Evolutionary conservation across 1,140 invertebrate species (phyloP).

Genomic region (Gonioctena quinquepunctata): DNA sequence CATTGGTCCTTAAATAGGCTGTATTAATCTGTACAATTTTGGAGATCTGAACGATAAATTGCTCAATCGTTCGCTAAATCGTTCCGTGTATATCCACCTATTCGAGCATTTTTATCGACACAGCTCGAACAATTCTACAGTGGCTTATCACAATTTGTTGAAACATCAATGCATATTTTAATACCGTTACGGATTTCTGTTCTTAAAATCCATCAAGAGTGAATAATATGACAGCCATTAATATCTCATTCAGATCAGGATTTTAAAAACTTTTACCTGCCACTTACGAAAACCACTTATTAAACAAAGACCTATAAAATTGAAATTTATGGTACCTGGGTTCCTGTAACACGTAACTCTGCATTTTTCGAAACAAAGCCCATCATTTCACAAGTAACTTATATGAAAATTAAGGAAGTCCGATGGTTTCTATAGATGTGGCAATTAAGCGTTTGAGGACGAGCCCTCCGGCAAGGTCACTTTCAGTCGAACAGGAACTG

Average conservation of each 20-base stretch:
- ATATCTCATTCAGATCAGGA: neutral
- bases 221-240: neutral
- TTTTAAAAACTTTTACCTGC: neutral
- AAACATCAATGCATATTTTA: neutral
- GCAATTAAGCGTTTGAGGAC: neutral
- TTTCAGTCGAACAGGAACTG: slow-evolving; percentile 4
- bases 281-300: neutral
- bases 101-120: too few relatives aligned
- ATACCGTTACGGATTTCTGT: neutral
- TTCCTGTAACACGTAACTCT: neutral
- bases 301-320: neutral
- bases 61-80: too few relatives aligned
- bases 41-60: too few relatives aligned
- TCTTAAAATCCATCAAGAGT: neutral
- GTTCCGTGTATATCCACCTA: too few relatives aligned
- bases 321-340: neutral
- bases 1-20: too few relatives aligned
- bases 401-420: neutral
- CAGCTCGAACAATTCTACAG: neutral
- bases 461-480: neutral
- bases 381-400: neutral
- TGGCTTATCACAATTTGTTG: neutral
- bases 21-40: too few relatives aligned
- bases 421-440: neutral
- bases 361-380: neutral